Conservation (phyloP, 2,113 vertebrate genomes). For the Scalopus aquaticus region DNA sequence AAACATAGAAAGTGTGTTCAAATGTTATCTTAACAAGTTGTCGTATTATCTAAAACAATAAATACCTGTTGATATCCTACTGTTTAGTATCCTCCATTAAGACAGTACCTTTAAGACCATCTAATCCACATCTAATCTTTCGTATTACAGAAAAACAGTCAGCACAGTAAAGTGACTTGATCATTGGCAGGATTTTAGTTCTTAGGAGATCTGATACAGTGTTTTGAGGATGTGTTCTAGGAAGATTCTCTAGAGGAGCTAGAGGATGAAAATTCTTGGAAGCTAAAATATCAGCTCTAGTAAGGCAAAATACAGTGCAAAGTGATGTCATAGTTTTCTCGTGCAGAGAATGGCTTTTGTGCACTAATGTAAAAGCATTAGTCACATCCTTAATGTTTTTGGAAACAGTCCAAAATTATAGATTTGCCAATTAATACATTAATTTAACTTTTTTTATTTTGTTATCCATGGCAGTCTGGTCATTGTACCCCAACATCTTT, state of each 20-base stretch:
- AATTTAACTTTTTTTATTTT: not conserved
- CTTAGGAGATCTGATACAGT: not conserved
- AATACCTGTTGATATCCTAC: not conserved
- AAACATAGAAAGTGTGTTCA: not conserved
- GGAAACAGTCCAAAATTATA: not conserved
- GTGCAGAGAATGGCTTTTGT: not conserved
- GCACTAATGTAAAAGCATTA: not conserved
- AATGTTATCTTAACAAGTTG: not conserved
- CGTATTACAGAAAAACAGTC: not conserved
- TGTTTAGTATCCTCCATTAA: not conserved
- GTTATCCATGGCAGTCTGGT: not conserved
- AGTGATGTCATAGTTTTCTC: not conserved
- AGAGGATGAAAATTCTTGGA: too few relatives aligned
- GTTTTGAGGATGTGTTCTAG: not conserved
- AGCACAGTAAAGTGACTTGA: not conserved
- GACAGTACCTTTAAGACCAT: not conserved
- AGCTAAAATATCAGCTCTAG: too few relatives aligned
- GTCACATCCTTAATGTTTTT: constrained; percentile 11
- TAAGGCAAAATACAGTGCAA: not conserved
- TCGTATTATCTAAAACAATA: not conserved
- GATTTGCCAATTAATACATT: not conserved
- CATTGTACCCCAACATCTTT: not conserved
- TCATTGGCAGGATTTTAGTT: not conserved
- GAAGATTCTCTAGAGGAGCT: not conserved
- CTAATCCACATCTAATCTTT: not conserved